Evolutionary conservation across 2,888 invertebrate genomes (phyloP), one percentile per base, ranked within the genome.

Genomic region (Seira sanloemensis): DNA sequence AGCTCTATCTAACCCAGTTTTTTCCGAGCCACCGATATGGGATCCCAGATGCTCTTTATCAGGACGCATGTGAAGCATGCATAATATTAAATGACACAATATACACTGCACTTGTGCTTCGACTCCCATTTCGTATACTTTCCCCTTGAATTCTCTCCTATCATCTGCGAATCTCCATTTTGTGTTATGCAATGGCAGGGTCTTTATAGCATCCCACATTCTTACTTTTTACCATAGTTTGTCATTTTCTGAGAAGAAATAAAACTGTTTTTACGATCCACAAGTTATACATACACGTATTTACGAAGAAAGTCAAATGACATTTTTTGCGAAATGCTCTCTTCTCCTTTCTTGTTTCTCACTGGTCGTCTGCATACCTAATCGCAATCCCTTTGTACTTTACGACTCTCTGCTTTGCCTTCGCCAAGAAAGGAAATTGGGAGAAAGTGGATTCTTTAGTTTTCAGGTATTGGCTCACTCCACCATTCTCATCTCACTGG

Each of bases 361-460:
- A n/a, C n/a, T n/a, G n/a, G 19, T 12, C 12, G 1, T 21, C 2
- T 7, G 21, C 62, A 21, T 62, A 21, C 62, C 62, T 62, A 62
- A 21, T 62, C 19, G 62, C 21, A 62, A 62, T 62, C 62, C 9
- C n/a, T 62, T 62, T 62, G n/a, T 2, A 12, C 19, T n/a, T n/a
- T n/a, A n/a, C n/a, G n/a, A n/a, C n/a, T n/a, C n/a, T n/a, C n/a
- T 21, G 62, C n/a, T 9, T 23, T 62, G 2, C 23, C 21, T 62
- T 62, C n/a, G 7, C 21, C 62, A 9, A 21, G 2, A 62, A 62
- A 62, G n/a, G 19, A 62, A 62, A 62, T 62, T 23, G 62, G 21
- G 21, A 62, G 62, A 21, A 62, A 62, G 62, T 62, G 62, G 62
- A 62, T 62, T 62, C n/a, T 62, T 62, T 21, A 62, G 62, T 50